phyloP scores from a whole-genome alignment of 2,888 invertebrate species.

The Diarsia rubi region DNA sequence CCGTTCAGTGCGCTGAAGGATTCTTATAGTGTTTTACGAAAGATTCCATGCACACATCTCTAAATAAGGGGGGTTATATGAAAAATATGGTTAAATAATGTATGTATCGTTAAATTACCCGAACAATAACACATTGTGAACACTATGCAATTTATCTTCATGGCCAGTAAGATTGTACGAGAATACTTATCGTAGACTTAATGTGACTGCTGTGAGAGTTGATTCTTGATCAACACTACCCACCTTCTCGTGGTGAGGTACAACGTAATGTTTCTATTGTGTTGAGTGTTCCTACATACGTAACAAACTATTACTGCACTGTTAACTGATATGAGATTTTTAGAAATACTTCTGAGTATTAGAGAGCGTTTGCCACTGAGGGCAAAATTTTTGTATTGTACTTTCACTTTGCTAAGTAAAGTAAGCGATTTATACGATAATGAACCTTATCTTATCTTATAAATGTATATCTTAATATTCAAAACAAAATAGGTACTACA shows the following conservation, averaged over 20 bases:
- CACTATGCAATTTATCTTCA: conserved; percentile 10
- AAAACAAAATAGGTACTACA: neutral
- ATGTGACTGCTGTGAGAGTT: conserved; percentile 42
- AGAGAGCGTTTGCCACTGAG: neutral
- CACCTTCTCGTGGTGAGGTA: conserved; percentile 19
- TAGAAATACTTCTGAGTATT: neutral
- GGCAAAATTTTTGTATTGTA: neutral
- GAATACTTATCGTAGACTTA: conserved; percentile 18
- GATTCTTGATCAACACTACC: conserved; percentile 12
- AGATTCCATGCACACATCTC: conserved; percentile 49
- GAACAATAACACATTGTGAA: conserved; percentile 1
- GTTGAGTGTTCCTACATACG: conserved; percentile 30
- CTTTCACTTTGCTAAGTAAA: neutral
- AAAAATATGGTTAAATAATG: conserved; percentile 13
- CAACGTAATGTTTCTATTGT: conserved; percentile 53
- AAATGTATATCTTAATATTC: neutral
- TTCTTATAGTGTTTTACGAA: conserved; percentile 20
- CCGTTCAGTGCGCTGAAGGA: conserved; percentile 21
- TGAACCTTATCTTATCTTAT: neutral
- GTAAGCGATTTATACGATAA: neutral
- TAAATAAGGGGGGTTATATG: neutral
- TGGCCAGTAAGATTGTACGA: conserved; percentile 41
- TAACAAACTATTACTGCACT: conserved; percentile 11
- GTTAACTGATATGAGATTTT: neutral
- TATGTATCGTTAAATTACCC: conserved; percentile 1